A percentile compares a stretch with the other conserved stretches of the same genome.
Conservation (phyloP, 2,888 invertebrate species). For the Spilarctia lutea region DNA sequence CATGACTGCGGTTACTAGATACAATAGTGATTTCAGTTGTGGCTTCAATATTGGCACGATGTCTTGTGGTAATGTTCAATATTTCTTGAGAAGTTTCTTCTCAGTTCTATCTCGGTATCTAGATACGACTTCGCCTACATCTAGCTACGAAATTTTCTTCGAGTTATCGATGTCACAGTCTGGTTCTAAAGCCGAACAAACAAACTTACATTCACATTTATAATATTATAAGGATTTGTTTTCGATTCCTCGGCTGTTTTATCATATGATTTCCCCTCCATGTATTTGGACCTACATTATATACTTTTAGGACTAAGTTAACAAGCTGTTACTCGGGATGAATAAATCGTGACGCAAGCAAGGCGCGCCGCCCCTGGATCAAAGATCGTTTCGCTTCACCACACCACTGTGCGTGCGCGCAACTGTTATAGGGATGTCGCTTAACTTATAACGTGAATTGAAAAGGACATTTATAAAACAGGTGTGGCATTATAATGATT, state of each 20-base stretch:
- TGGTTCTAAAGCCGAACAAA: too few relatives aligned
- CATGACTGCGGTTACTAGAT: conserved; percentile 20
- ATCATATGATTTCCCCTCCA: conserved; percentile 40
- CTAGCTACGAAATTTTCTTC: background rate
- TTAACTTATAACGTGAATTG: conserved; percentile 27
- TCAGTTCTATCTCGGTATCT: background rate
- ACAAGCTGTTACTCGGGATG: conserved; percentile 56
- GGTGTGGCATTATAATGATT: conserved; percentile 25
- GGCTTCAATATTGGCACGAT: conserved; percentile 14
- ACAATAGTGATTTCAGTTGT: conserved; percentile 16
- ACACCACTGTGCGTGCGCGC: conserved; percentile 58
- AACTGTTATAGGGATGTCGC: conserved; percentile 60
- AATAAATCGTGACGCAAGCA: conserved; percentile 76
- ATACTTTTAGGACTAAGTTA: conserved; percentile 53
- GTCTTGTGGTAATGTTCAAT: conserved; percentile 8
- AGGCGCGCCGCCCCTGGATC: conserved; percentile 70
- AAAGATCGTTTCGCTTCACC: conserved; percentile 74
- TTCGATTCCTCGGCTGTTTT: conserved; percentile 16
- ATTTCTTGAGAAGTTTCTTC: conserved; percentile 4
- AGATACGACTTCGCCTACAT: background rate
- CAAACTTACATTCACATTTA: too few relatives aligned
- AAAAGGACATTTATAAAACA: conserved; percentile 25
- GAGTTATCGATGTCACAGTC: background rate
- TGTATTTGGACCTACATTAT: conserved; percentile 45
- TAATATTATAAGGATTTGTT: too few relatives aligned